Evolutionary conservation across 2,797 vertebrate genomes (phyloP), one percentile per base, ranked within the genome.

Genomic region (Enteromius paludinosus): DNA sequence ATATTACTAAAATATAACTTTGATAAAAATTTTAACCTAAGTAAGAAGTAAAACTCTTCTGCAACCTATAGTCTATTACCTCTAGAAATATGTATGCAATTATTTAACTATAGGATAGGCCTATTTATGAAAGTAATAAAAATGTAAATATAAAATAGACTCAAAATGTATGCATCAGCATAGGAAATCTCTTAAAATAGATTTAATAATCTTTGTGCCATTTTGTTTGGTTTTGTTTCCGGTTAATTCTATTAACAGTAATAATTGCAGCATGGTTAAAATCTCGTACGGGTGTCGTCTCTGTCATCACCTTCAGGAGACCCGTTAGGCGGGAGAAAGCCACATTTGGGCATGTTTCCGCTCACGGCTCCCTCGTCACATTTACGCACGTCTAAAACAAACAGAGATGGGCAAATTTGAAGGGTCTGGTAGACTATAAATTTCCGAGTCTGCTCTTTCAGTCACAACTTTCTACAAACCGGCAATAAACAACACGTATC

Each of bases 291-390:
- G 11, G 2, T 33, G 17, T 12, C 1, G 1, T 18, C n/a, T 41
- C 35, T 41, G 78, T 79, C 64, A 41, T 41, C 14, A 28, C 14
- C 28, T 9, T 43, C 35, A 62, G 43, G 23, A 33, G 54, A 70
- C 20, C 11, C 4, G 15, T 84, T 38, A 0, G 45, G 3, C 79
- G 33, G 52, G 35, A 47, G 6, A 74, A 20, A 41, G 47, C 87
- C 18, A 80, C 88, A 83, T 62, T 84, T 89, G 89, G 92, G 18
- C 71, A 82, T 33, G 69, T 85, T 90, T 95, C 92, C 90, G 86
- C 49, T 62, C 5, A 47, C 52, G 4, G 23, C 72, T 79, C 82
- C 54, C 81, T 81, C 83, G 78, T 92, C 90, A 92, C 80, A 86
- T 79, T 82, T 90, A 88, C 87, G 85, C 79, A 85, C 76, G 5